Conservation (phyloP, 1,140 invertebrate species). For the Amyelois transitella region DNA sequence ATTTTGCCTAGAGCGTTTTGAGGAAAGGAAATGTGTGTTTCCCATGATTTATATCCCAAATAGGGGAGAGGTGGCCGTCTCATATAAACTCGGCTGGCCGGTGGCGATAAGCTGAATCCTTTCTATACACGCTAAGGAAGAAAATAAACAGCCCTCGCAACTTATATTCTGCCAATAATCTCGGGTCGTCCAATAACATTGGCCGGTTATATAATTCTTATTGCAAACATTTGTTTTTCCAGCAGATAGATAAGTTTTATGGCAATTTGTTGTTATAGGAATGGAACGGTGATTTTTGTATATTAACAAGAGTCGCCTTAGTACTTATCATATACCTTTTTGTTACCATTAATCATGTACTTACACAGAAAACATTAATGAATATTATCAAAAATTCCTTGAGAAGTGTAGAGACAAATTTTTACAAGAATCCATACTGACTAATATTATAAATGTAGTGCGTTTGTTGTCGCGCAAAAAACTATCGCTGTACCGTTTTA, state of each 20-base stretch:
- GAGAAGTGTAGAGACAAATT: too few species aligned
- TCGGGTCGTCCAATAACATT: constrained; percentile 9
- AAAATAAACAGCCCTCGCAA: constrained; percentile 61
- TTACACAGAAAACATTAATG: too few species aligned
- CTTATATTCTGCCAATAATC: constrained; percentile 52
- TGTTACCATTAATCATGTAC: too few species aligned
- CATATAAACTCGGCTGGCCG: constrained; percentile 54
- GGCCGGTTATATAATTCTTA: constrained; percentile 1
- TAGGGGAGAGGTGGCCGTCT: constrained; percentile 52
- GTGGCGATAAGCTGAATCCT: constrained; percentile 60
- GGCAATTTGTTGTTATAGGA: neutral
- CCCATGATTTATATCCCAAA: constrained; percentile 68
- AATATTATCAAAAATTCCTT: too few species aligned
- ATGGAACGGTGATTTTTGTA: too few species aligned
- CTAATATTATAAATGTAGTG: too few species aligned
- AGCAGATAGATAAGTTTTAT: neutral
- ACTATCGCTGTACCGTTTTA: too few species aligned
- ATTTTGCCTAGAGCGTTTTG: constrained; percentile 55
- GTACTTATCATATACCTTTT: too few species aligned
- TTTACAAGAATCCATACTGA: too few species aligned
- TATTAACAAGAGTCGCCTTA: too few species aligned
- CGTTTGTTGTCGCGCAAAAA: too few species aligned
- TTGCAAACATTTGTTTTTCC: neutral
- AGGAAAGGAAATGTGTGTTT: constrained; percentile 68
- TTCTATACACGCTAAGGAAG: constrained; percentile 53